phyloP scores from a whole-genome alignment of 2,797 vertebrate species.

The Margarornis squamiger region DNA sequence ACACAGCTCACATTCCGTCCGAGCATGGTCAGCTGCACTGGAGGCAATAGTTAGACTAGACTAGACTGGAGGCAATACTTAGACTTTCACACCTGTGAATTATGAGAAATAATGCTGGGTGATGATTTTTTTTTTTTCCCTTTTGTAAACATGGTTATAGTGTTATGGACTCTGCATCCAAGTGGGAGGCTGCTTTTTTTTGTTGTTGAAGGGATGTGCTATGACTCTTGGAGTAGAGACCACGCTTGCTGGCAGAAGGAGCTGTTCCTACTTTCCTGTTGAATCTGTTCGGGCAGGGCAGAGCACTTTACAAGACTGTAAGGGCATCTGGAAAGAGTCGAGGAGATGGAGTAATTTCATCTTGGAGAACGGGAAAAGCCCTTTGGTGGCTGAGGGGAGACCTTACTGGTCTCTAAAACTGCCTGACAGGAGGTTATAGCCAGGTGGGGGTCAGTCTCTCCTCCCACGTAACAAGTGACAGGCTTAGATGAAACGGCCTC shows the following conservation, averaged over 20 bases:
- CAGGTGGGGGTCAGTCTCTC: not conserved
- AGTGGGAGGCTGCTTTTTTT: not conserved
- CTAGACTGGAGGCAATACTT: not conserved
- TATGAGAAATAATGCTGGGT: not conserved
- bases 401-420: not conserved
- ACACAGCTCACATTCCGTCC: not conserved
- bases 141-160: not conserved
- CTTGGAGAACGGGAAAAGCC: not conserved
- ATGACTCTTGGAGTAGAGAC: not conserved
- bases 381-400: not conserved
- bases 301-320: not conserved
- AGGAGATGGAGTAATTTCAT: not conserved
- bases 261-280: not conserved
- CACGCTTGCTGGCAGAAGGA: not conserved
- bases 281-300: not conserved
- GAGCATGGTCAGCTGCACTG: not conserved
- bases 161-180: not conserved
- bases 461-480: not conserved
- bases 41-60: not conserved
- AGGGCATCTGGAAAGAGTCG: not conserved
- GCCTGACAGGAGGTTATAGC: not conserved
- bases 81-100: not conserved
- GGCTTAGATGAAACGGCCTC: not conserved
- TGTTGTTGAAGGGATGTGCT: not conserved
- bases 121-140: not conserved